Evolutionary conservation across 2,113 vertebrate species (phyloP).

Genomic region (Leucopsar rothschildi): DNA sequence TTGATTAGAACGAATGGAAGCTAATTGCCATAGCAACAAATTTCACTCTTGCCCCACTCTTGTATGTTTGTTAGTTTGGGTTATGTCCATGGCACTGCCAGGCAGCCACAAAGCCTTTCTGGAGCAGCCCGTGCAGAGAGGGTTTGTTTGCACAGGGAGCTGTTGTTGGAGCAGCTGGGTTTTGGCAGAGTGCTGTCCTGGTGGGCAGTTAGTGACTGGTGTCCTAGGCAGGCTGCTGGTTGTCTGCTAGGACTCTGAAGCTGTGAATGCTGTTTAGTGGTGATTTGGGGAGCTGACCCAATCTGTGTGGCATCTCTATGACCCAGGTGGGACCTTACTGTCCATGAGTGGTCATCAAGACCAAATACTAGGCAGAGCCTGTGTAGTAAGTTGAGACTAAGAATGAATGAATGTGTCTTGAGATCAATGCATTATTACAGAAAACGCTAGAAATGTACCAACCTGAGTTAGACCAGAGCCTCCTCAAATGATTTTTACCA

Average conservation of each 20-base stretch:
- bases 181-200: accelerated
- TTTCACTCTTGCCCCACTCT: not conserved
- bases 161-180: accelerated
- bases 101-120: not conserved
- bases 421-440: not conserved
- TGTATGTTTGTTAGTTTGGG: not conserved
- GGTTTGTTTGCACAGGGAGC: accelerated
- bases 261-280: not conserved
- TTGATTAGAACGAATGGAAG: not conserved
- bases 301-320: not conserved
- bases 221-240: not conserved
- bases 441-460: not conserved
- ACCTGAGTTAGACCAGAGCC: not conserved
- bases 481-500: not conserved
- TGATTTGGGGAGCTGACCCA: not conserved
- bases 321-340: not conserved
- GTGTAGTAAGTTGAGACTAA: not conserved
- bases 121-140: not conserved
- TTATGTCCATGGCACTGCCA: not conserved
- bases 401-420: not conserved
- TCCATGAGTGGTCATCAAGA: not conserved
- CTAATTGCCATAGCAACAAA: not conserved
- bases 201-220: not conserved
- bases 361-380: not conserved
- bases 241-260: not conserved